phyloP scores from a whole-genome alignment of 2,888 invertebrate genomes.

The Scaptomyza parva region DNA sequence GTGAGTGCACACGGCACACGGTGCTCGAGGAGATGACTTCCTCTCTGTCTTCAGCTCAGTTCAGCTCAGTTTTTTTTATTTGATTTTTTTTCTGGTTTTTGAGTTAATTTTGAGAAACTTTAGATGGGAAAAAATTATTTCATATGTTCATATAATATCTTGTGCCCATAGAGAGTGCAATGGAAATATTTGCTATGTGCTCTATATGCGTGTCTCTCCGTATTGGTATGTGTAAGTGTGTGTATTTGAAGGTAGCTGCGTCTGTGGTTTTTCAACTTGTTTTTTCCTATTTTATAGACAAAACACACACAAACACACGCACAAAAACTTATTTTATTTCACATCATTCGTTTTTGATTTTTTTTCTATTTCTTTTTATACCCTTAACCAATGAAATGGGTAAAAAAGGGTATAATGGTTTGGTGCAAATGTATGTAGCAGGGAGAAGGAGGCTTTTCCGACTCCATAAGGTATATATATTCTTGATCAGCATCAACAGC shows the following conservation, averaged over 20 bases:
- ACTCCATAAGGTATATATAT: too few species aligned
- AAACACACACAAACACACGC: constrained; percentile 20
- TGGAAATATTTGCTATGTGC: constrained; percentile 70
- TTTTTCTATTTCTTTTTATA: constrained; percentile 9
- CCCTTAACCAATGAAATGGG: too few species aligned
- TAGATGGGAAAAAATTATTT: constrained; percentile 71
- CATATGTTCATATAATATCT: constrained; percentile 72
- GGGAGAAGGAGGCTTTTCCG: too few species aligned
- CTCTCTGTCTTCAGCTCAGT: constrained; percentile 29
- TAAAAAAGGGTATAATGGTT: too few species aligned
- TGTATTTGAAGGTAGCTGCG: constrained; percentile 44
- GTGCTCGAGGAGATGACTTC: constrained; percentile 30
- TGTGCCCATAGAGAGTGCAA: constrained; percentile 68
- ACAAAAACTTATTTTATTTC: constrained; percentile 51
- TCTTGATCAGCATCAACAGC: too few species aligned
- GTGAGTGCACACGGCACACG: constrained; percentile 78
- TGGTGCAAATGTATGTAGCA: too few species aligned
- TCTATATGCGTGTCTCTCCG: constrained; percentile 25
- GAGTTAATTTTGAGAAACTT: constrained; percentile 72
- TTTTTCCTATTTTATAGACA: constrained; percentile 27
- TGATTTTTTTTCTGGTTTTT: constrained; percentile 19
- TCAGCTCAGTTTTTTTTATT: constrained; percentile 17
- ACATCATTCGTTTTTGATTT: constrained; percentile 30
- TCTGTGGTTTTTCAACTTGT: constrained; percentile 62
- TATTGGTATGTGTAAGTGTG: constrained; percentile 40